phyloP scores from a whole-genome alignment of 2,113 vertebrate species.

The Corvus moneduloides region DNA sequence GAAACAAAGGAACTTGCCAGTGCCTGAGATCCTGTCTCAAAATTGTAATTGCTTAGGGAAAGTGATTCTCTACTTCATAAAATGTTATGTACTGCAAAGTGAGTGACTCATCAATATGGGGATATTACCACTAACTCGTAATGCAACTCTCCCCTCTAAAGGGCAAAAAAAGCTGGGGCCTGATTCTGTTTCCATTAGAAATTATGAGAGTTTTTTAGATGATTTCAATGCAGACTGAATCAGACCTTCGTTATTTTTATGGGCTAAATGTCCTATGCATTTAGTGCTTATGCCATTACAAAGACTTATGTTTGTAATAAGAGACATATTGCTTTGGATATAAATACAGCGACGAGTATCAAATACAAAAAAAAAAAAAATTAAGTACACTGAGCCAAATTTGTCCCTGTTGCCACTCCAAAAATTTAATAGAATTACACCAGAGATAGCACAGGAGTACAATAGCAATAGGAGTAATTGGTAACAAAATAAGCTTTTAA shows the following conservation, averaged over 20 bases:
- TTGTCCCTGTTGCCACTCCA: slow-evolving; percentile 15
- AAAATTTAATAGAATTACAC: neutral
- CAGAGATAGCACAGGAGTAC: neutral
- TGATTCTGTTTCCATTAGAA: slow-evolving; percentile 44
- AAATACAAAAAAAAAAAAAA: slow-evolving; percentile 29
- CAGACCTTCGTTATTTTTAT: slow-evolving; percentile 60
- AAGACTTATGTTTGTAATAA: slow-evolving; percentile 69
- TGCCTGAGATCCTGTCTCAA: slow-evolving; percentile 63
- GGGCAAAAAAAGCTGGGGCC: slow-evolving; percentile 33
- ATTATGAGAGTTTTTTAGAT: slow-evolving; percentile 38
- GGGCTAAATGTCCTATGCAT: slow-evolving; percentile 59
- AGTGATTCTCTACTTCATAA: slow-evolving; percentile 75
- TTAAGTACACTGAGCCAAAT: slow-evolving; percentile 31
- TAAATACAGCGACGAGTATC: neutral
- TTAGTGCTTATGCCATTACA: slow-evolving; percentile 32
- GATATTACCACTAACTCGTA: slow-evolving; percentile 61
- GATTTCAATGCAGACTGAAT: slow-evolving; percentile 36
- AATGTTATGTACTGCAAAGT: slow-evolving; percentile 71
- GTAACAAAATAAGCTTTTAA: neutral
- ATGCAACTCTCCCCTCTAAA: slow-evolving; percentile 23
- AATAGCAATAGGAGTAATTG: neutral
- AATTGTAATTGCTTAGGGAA: slow-evolving; percentile 78
- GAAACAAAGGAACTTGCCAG: slow-evolving; percentile 47
- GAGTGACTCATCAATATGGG: slow-evolving; percentile 68
- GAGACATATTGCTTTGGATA: slow-evolving; percentile 59